Evolutionary conservation across 2,888 invertebrate genomes (phyloP), one percentile per base, ranked within the genome.

Genomic region (Branchinecta sandiegonensis): DNA sequence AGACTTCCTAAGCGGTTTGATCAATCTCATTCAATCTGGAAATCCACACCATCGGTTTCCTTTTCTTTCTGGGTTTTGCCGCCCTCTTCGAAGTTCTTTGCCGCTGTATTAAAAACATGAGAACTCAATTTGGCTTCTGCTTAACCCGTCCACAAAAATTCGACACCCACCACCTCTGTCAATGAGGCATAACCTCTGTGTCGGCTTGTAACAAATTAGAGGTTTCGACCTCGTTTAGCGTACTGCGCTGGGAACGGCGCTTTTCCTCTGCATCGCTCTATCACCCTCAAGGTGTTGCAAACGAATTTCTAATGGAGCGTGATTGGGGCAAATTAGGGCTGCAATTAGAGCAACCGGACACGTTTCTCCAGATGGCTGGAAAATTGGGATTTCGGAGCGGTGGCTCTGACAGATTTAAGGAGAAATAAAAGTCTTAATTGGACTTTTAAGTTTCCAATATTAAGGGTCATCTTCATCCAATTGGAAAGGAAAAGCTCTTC

Each of bases 311-410:
- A 56, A 56, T 56, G 63, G 23, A 56, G 63, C 63, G 23, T 56
- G 63, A 56, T 56, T 56, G n/a, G 63, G 23, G 23, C 63, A 56
- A 56, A 56, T 56, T 56, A 56, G 23, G 63, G 14, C n/a, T 17
- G 63, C 63, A 56, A 56, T 56, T 56, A 56, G 63, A 56, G 63
- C 63, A 56, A 56, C 63, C 63, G 63, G 63, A 56, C 63, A 56
- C 63, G 63, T 56, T 56, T 56, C 63, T 23, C n/a, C 63, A 56
- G n/a, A n/a, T 56, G 63, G 63, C 14, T 23, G 14, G 37, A 37
- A 56, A 23, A 9, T n/a, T 17, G 63, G 23, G 23, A 56, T 56
- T 56, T 9, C 14, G 23, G 23, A 56, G 23, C 14, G 10, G 63
- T 56, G 63, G 63, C 63, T n/a, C 14, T 56, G 63, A 56, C 63